A percentile compares a stretch with the other conserved stretches of the same genome.
Conservation (phyloP, 2,888 invertebrate species). For the Pherbina coryleti region DNA sequence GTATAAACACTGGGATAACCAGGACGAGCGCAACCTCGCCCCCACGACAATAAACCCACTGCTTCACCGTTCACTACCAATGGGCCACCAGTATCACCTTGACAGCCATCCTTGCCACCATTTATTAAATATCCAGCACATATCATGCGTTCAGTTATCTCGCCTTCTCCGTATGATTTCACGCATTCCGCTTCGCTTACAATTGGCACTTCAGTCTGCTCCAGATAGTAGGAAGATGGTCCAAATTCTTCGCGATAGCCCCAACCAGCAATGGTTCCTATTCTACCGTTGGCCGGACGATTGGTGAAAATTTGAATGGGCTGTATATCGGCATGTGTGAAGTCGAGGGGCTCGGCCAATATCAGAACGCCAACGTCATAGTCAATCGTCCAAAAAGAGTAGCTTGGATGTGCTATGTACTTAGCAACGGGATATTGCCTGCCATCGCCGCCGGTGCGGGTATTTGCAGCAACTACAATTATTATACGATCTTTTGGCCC, state of each 20-base stretch:
- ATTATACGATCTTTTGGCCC: conserved; percentile 49
- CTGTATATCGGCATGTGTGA: conserved; percentile 62
- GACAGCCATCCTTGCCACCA: conserved; percentile 70
- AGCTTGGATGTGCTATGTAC: conserved; percentile 57
- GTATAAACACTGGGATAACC: conserved; percentile 71
- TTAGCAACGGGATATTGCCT: conserved; percentile 54
- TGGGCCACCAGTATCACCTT: conserved; percentile 67
- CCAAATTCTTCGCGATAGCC: conserved; percentile 59
- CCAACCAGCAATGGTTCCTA: conserved; percentile 62
- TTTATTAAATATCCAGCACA: conserved; percentile 71
- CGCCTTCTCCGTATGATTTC: conserved; percentile 67
- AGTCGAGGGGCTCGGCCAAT: conserved; percentile 70
- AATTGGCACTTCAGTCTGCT: conserved; percentile 71
- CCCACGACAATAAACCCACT: conserved; percentile 71
- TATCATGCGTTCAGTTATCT: conserved; percentile 71
- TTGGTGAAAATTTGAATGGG: conserved; percentile 60
- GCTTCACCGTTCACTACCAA: conserved; percentile 57
- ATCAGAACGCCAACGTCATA: conserved; percentile 69
- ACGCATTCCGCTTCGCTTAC: conserved; percentile 70
- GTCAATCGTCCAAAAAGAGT: conserved; percentile 67
- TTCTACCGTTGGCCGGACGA: conserved; percentile 54
- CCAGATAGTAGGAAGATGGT: conserved; percentile 61
- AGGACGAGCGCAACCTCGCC: conserved; percentile 69
- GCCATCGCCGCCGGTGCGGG: conserved; percentile 59
- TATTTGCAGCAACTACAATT: conserved; percentile 58